Evolutionary conservation across 2,888 invertebrate species (phyloP).

Genomic region (Nymphalis urticae): DNA sequence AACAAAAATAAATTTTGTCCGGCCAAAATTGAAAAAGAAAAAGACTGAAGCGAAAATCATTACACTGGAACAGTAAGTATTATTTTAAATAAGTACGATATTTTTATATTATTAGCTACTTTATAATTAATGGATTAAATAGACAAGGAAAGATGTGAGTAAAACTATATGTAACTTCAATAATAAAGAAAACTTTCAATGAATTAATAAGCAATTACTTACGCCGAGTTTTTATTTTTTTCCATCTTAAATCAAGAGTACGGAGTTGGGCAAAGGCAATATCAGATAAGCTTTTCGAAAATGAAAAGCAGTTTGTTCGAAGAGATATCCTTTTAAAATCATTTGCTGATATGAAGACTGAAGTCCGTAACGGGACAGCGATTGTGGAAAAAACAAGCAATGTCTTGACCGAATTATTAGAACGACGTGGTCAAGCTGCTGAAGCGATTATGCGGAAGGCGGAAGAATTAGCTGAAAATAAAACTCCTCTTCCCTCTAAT

Average conservation of each 20-base stretch:
- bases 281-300: slow-evolving; percentile 51
- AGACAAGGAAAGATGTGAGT: too few relatives aligned
- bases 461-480: slow-evolving; percentile 56
- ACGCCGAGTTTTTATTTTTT: background rate
- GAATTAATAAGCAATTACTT: too few relatives aligned
- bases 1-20: slow-evolving; percentile 52
- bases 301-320: slow-evolving; percentile 61
- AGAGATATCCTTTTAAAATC: slow-evolving; percentile 56
- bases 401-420: slow-evolving; percentile 57
- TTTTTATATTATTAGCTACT: background rate
- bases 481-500: slow-evolving; percentile 43
- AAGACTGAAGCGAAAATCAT: slow-evolving; percentile 51
- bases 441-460: slow-evolving; percentile 66
- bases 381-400: slow-evolving; percentile 64
- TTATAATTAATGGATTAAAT: too few relatives aligned
- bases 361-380: slow-evolving; percentile 59
- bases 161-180: too few relatives aligned
- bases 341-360: slow-evolving; percentile 58
- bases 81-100: background rate
- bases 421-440: slow-evolving; percentile 58
- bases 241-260: slow-evolving; percentile 48
- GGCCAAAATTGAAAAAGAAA: slow-evolving; percentile 41
- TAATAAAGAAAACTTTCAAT: too few relatives aligned
- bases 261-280: slow-evolving; percentile 66
- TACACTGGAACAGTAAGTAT: slow-evolving; percentile 58